Conservation (phyloP, 2,888 invertebrate species). For the Andrena trimmerana region DNA sequence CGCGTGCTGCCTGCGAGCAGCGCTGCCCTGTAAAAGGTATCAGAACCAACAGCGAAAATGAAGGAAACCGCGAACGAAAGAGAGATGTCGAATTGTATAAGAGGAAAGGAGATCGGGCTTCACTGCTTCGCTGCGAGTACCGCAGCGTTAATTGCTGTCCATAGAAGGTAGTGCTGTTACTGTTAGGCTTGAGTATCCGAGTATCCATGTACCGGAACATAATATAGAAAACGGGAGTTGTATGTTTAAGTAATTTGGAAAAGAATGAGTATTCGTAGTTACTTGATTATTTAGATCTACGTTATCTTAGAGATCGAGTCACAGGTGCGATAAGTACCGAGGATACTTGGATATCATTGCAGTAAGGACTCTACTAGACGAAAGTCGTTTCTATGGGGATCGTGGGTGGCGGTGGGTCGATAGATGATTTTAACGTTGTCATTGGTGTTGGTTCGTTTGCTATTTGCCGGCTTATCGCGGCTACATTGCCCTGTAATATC, state of each 20-base stretch:
- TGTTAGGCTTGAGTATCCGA: no score
- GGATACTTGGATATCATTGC: no score
- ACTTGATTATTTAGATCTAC: no score
- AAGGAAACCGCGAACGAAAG: not conserved
- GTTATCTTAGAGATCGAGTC: no score
- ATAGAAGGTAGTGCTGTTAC: not conserved
- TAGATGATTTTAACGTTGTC: conserved; percentile 12
- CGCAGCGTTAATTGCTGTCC: conserved; percentile 15
- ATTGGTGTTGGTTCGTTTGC: conserved; percentile 48
- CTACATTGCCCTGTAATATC: not conserved
- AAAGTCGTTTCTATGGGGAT: conserved; percentile 21
- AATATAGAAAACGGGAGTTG: no score
- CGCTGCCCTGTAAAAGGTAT: conserved; percentile 82
- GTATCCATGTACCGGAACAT: no score
- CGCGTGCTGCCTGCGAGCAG: conserved; percentile 81
- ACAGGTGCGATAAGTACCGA: no score
- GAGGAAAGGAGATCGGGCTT: conserved; percentile 30
- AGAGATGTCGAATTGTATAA: not conserved
- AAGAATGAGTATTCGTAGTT: no score
- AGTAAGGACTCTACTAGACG: no score
- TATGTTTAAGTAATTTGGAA: no score
- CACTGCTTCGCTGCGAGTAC: conserved; percentile 38
- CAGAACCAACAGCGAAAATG: not conserved
- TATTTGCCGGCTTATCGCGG: conserved; percentile 1
- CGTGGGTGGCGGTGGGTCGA: conserved; percentile 12